phyloP scores from a whole-genome alignment of 2,797 vertebrate species.

The Pseudochirops cupreus region DNA sequence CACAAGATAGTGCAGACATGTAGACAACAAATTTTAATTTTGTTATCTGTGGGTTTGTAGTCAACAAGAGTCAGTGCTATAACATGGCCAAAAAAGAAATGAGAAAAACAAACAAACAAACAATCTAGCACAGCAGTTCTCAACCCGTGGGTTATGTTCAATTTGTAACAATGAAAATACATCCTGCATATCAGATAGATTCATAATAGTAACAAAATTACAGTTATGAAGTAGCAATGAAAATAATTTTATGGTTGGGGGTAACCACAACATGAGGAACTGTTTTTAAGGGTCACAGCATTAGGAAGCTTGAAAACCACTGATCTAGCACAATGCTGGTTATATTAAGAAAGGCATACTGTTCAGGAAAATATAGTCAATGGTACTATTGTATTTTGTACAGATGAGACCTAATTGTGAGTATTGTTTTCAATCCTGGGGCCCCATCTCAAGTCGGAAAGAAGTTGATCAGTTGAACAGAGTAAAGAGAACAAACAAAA shows the following conservation, averaged over 20 bases:
- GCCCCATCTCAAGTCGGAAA: background rate
- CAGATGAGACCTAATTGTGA: background rate
- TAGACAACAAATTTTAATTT: background rate
- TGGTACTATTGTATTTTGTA: background rate
- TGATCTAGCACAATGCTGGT: background rate
- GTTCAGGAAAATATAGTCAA: background rate
- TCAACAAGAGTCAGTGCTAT: background rate
- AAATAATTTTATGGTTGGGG: no score
- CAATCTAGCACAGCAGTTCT: no score
- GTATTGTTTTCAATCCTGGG: background rate
- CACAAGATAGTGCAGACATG: background rate
- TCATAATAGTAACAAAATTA: no score
- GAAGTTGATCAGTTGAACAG: background rate
- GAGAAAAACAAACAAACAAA: no score
- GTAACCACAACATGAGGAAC: no score
- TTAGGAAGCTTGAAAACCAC: no score
- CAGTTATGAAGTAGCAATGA: no score
- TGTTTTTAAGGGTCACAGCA: no score
- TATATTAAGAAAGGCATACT: background rate
- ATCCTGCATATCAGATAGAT: no score
- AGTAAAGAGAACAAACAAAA: background rate
- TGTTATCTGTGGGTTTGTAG: background rate
- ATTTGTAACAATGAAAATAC: no score
- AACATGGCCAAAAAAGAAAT: no score
- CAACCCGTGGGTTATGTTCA: no score